Conservation (phyloP, 2,113 vertebrate genomes). For the Solea solea region DNA sequence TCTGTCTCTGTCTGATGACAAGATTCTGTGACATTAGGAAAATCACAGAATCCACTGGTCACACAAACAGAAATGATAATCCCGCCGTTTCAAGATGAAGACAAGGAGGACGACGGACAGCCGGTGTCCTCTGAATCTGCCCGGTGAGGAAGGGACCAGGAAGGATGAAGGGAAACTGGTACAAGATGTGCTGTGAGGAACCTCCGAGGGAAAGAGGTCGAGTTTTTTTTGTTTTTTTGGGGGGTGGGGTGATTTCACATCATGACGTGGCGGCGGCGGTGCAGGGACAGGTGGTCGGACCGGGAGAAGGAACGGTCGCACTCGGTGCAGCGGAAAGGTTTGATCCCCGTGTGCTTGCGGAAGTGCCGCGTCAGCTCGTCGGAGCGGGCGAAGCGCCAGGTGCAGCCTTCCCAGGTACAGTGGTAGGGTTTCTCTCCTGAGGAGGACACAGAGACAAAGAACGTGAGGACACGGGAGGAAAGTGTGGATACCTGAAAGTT, state of each 20-base stretch:
- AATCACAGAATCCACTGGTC: no score
- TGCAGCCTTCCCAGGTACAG: slow-evolving; percentile 97
- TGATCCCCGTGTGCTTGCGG: slow-evolving; percentile 97
- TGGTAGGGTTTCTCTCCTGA: slow-evolving; percentile 96
- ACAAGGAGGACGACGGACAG: slow-evolving; percentile 17
- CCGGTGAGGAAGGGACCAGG: not conserved
- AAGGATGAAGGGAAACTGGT: slow-evolving; percentile 21
- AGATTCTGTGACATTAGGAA: not conserved
- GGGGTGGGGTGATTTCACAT: slow-evolving; percentile 83
- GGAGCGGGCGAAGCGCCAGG: slow-evolving; percentile 95
- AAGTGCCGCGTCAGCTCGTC: slow-evolving; percentile 97
- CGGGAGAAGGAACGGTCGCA: slow-evolving; percentile 97
- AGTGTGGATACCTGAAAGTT: no score
- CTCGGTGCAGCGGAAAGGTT: slow-evolving; percentile 96
- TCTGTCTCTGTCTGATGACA: not conserved
- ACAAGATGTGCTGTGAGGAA: slow-evolving; percentile 52
- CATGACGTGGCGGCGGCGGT: slow-evolving; percentile 94
- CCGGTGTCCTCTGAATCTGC: not conserved
- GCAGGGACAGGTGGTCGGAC: slow-evolving; percentile 95
- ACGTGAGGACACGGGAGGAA: not conserved
- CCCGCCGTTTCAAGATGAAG: slow-evolving; percentile 27
- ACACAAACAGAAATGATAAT: slow-evolving; percentile 23
- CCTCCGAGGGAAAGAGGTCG: slow-evolving; percentile 6
- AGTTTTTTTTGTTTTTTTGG: not conserved
- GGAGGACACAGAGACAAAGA: not conserved